Conservation (phyloP, 2,888 invertebrate species). For the Drosophila macrospina region DNA sequence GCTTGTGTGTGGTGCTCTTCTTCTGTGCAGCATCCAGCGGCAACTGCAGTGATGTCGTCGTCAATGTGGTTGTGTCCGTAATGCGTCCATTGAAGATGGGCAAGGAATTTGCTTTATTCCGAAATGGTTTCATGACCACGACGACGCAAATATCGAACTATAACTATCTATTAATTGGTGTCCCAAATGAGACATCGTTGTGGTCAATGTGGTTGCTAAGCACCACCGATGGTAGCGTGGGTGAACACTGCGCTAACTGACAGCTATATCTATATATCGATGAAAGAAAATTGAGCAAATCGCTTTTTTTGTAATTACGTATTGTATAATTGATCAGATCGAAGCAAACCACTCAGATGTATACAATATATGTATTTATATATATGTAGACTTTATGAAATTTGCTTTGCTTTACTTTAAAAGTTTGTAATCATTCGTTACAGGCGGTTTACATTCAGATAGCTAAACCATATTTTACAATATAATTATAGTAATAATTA, state of each 20-base stretch:
- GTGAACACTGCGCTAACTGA: slow-evolving; percentile 27
- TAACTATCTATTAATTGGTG: slow-evolving; percentile 21
- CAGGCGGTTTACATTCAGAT: slow-evolving; percentile 56
- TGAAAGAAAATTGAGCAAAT: slow-evolving; percentile 26
- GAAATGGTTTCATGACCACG: slow-evolving; percentile 80
- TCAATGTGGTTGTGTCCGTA: slow-evolving; percentile 79
- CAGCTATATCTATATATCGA: slow-evolving; percentile 8
- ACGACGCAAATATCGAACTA: slow-evolving; percentile 30
- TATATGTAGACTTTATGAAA: slow-evolving; percentile 23
- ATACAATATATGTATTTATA: background rate
- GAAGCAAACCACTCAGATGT: slow-evolving; percentile 19
- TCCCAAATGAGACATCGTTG: slow-evolving; percentile 42
- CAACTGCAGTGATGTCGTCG: slow-evolving; percentile 70
- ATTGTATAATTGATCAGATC: slow-evolving; percentile 49
- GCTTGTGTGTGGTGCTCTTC: slow-evolving; percentile 49
- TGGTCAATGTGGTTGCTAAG: slow-evolving; percentile 73
- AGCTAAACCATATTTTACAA: slow-evolving; percentile 48
- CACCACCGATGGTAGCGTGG: slow-evolving; percentile 23
- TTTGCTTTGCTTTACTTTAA: slow-evolving; percentile 50
- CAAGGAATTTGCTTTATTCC: slow-evolving; percentile 82
- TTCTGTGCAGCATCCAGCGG: slow-evolving; percentile 39
- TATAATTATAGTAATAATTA: slow-evolving; percentile 26
- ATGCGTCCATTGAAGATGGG: slow-evolving; percentile 84
- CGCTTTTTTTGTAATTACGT: slow-evolving; percentile 9
- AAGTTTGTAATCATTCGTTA: slow-evolving; percentile 49